phyloP scores from a whole-genome alignment of 2,113 vertebrate genomes.

The Tursiops truncatus region DNA sequence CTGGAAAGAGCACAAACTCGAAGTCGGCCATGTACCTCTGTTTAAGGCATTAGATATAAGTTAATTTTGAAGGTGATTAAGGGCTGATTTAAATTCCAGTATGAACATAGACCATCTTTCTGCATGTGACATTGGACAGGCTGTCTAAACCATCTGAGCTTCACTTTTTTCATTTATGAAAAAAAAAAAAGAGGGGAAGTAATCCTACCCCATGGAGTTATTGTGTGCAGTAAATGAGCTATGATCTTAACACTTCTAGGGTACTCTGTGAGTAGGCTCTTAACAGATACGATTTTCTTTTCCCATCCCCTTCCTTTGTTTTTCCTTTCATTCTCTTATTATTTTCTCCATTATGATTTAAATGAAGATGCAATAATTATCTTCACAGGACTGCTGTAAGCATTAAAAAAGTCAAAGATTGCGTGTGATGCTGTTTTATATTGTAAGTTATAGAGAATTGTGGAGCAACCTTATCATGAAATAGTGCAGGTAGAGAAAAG shows the following conservation, averaged over 20 bases:
- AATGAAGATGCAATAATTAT: background rate
- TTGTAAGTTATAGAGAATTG: background rate
- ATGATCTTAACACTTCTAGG: background rate
- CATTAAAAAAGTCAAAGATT: background rate
- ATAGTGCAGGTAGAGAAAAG: background rate
- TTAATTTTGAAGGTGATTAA: background rate
- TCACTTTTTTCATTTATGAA: background rate
- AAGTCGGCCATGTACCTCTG: background rate
- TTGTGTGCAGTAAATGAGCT: background rate
- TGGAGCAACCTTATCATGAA: background rate
- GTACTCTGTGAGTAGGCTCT: background rate
- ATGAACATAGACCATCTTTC: background rate
- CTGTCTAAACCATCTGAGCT: background rate
- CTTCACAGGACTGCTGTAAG: background rate
- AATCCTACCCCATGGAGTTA: background rate
- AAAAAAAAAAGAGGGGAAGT: background rate
- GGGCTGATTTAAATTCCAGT: background rate
- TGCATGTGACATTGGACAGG: background rate
- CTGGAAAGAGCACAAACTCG: background rate
- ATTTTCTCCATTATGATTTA: background rate
- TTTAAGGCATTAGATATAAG: background rate
- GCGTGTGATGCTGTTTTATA: background rate
- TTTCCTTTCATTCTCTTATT: background rate
- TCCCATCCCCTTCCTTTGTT: background rate
- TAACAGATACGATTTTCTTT: background rate